Base-by-base conservation (phyloP, 2,113 vertebrate species). In the Alosa alosa region DNA sequence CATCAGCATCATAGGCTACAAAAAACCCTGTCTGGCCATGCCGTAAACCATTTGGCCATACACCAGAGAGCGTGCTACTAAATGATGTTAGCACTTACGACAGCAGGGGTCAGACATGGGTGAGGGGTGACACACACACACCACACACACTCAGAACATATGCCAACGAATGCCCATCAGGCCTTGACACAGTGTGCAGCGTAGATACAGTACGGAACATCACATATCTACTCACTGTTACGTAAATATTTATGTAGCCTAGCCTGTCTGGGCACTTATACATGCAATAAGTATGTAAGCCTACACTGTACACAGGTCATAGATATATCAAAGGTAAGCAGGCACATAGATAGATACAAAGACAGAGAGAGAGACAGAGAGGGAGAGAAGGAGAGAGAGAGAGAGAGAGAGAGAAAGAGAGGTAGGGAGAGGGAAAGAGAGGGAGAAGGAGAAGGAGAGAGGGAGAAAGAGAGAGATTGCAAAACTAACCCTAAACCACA, bases 111-210 rank as follows among this genome's bases (percentile, higher is more conserved):
- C 64, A 72, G 25, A 87, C 82, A 82, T 44, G n/a, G 22, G 52
- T 39, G 25, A 31, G 8, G 25, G 36, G 13, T 6, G 11, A 22
- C 36, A 9, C 17, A 64, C 83, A 44, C 82, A 57, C 82, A 60
- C 52, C n/a, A 83, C 50, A 60, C 82, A 83, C 52, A 83, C 82
- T 20, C 41, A 82, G 31, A 72, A 72, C 64, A 72, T 72, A 72
- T 72, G 64, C 25, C 25, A 31, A 72, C 64, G 31, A 10, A 72
- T 72, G 64, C 64, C 64, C 64, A 72, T 72, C 31, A 36, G 64
- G 64, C 64, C 31, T 9, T 72, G 10, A 36, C 25, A 72, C 64
- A 72, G 25, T 72, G 64, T 72, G 8, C n/a, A 31, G 64, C 10
- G 5, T 10, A n/a, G 22, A 31, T 10, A 36, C 8, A 31, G 64